Evolutionary conservation across 2,888 invertebrate species (phyloP).

Genomic region (Steinernema hermaphroditum): DNA sequence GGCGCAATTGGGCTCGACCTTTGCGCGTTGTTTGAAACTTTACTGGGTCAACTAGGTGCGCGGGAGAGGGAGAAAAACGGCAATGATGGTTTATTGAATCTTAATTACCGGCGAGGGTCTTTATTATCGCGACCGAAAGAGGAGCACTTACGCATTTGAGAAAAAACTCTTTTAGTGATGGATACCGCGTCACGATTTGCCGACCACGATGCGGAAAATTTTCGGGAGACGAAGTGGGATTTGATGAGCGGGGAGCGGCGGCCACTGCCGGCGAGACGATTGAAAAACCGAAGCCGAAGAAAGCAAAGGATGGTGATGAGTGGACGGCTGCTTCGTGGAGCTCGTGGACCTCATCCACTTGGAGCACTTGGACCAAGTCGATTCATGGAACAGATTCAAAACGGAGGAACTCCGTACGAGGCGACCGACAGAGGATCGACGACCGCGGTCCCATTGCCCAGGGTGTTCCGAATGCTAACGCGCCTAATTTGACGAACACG

Average conservation of each 20-base stretch:
- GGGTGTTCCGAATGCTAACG: not conserved
- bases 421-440: not conserved
- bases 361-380: conserved; percentile 34
- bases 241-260: conserved; percentile 37
- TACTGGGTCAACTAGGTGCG: conserved; percentile 31
- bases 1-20: conserved; percentile 9
- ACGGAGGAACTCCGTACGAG: not conserved
- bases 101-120: conserved; percentile 26
- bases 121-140: conserved; percentile 26
- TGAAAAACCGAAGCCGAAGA: conserved; percentile 34
- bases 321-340: conserved; percentile 53
- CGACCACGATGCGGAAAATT: conserved; percentile 59
- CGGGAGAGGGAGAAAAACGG: conserved; percentile 15
- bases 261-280: conserved; percentile 29
- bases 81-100: conserved; percentile 20
- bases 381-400: conserved; percentile 1
- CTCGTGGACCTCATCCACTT: conserved; percentile 49
- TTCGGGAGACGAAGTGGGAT: conserved; percentile 37
- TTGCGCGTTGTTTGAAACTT: conserved; percentile 31
- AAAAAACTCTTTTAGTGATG: conserved; percentile 52
- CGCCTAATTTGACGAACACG: not conserved
- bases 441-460: not conserved
- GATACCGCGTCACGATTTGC: conserved; percentile 65
- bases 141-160: not conserved
- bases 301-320: not conserved